Percentiles rank a stretch among this genome's conserved stretches.
phyloP scores from a whole-genome alignment of 2,113 vertebrate species.

The Fukomys damarensis region DNA sequence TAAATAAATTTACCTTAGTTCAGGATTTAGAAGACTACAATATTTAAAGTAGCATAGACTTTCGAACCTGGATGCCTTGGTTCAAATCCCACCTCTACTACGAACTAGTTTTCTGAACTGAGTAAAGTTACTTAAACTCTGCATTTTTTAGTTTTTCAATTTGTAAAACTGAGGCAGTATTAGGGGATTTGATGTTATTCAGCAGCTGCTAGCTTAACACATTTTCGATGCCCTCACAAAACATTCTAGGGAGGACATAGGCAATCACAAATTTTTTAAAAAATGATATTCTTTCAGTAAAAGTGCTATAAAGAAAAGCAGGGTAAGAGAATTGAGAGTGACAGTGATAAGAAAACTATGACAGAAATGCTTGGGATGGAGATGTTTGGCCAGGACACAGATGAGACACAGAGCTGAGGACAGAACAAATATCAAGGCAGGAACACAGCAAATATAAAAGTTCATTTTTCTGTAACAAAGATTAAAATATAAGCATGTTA shows the following conservation, averaged over 20 bases:
- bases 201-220: neutral
- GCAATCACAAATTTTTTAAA: neutral
- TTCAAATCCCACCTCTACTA: neutral
- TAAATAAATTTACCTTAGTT: neutral
- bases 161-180: neutral
- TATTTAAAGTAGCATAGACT: neutral
- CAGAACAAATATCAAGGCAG: neutral
- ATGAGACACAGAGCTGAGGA: neutral
- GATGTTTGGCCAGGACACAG: neutral
- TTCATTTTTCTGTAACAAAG: neutral
- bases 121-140: neutral
- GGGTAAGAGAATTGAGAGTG: neutral
- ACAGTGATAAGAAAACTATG: neutral
- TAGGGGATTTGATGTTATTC: neutral
- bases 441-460: neutral
- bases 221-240: neutral
- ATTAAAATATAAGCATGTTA: constrained; percentile 20
- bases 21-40: neutral
- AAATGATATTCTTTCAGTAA: neutral
- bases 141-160: neutral
- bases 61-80: neutral
- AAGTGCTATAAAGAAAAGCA: neutral
- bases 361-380: neutral
- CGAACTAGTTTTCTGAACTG: neutral
- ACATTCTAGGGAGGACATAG: neutral